Conservation (phyloP, 2,797 vertebrate genomes). For the Periophthalmus magnuspinnatus region DNA sequence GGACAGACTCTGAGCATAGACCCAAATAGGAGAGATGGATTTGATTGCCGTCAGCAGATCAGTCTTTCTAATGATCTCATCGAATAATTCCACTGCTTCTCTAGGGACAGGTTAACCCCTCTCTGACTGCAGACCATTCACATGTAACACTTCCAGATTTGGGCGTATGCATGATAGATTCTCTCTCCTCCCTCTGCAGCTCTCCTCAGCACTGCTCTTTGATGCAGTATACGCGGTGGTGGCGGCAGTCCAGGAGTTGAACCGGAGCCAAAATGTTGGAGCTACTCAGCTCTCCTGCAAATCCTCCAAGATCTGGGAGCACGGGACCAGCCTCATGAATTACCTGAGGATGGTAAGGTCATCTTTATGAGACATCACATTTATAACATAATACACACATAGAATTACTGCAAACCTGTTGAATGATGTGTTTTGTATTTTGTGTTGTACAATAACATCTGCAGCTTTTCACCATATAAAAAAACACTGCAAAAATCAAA, state of each 20-base stretch:
- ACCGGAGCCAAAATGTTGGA: conserved; percentile 96
- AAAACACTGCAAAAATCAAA: no score
- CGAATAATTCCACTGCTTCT: conserved; percentile 64
- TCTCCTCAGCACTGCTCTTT: conserved; percentile 94
- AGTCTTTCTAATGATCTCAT: conserved; percentile 72
- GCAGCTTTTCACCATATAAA: no score
- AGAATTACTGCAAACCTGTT: not conserved
- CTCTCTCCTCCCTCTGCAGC: conserved; percentile 69
- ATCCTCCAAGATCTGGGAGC: conserved; percentile 98
- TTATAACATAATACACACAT: not conserved
- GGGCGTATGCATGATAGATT: conserved; percentile 41
- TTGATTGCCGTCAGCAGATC: conserved; percentile 66
- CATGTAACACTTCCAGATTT: conserved; percentile 34
- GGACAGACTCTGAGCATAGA: conserved; percentile 43
- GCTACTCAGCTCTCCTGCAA: conserved; percentile 96
- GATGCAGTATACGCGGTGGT: conserved; percentile 93
- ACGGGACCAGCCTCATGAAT: conserved; percentile 98
- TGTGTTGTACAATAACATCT: no score
- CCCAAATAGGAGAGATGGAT: conserved; percentile 29
- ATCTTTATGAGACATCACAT: conserved; percentile 25
- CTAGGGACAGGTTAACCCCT: conserved; percentile 64
- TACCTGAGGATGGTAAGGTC: conserved; percentile 97
- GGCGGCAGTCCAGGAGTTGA: conserved; percentile 93
- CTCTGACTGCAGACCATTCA: conserved; percentile 39
- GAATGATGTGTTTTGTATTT: not conserved